Base-by-base conservation (phyloP, 2,888 invertebrate species). In the Chorisops tibialis region DNA sequence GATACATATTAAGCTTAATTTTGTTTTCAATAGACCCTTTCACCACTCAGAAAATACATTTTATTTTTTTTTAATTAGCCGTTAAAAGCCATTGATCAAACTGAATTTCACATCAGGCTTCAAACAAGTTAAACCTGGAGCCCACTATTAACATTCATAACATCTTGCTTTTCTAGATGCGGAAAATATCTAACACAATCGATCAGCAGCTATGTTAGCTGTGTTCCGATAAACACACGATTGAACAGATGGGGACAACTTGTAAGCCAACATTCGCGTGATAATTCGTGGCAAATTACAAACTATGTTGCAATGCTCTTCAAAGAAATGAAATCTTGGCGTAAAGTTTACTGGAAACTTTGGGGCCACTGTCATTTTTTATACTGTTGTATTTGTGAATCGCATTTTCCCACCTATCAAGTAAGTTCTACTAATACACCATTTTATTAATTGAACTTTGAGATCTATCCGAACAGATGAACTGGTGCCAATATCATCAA, bases 351-450 rank as follows among this genome's bases (percentile, higher is more conserved):
- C 78, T 96, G 96, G 96, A 84, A 90, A 45, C 79, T 96, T 49
- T 96, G 96, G 96, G 93, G 93, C 0, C 89, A 90, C 70, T 88
- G 93, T 66, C 96, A 96, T 77, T 92, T 88, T 77, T 80, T 96
- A 21, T 85, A 85, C 63, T 96, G 96, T 72, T 84, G 85, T 50
- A 82, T 85, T 2, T 95, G 94, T 72, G 88, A 89, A 71, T 83
- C 82, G 37, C 85, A 85, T 74, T 92, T 91, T 72, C 88, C 91
- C 0, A 84, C 86, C 1, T 86, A 87, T 72, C 85, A 85, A 79
- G 82, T 81, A 50, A 65, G 64, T 19, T 22, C n/a, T n/a, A n/a
- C n/a, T n/a, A n/a, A n/a, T n/a, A n/a, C n/a, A n/a, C n/a, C n/a
- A n/a, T n/a, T n/a, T n/a, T n/a, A n/a, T 47, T 16, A 47, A 16